These are phyloP conservation scores for Emydocephalus ijimae DNA, from an alignment of 2,113 vertebrate species.

Conservation along the genomic window DNA sequence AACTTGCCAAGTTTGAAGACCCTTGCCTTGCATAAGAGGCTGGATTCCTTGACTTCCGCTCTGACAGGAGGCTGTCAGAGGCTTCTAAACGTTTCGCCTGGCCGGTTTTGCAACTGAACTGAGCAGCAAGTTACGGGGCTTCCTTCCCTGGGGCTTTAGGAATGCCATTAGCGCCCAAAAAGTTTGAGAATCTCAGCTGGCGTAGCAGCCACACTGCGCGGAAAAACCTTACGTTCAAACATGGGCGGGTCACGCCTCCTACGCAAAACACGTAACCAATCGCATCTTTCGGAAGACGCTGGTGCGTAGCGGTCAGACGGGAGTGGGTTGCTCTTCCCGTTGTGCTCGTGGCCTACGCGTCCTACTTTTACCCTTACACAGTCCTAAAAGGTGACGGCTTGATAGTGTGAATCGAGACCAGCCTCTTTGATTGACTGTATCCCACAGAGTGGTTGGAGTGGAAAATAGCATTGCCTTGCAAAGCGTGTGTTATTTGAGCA, in stretches of 20 bases:
- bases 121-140: neutral
- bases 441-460: neutral
- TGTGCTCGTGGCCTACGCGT: neutral
- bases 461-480: neutral
- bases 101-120: neutral
- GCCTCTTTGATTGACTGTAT: neutral
- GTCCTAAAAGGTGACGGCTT: neutral
- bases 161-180: neutral
- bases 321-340: neutral
- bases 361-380: fast-evolving
- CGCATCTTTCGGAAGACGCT: neutral
- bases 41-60: neutral
- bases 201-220: neutral
- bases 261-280: neutral
- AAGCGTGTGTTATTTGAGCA: neutral
- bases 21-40: neutral
- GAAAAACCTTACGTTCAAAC: neutral
- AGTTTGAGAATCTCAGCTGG: neutral
- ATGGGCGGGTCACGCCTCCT: neutral
- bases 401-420: neutral
- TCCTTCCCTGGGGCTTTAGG: neutral
- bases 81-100: neutral
- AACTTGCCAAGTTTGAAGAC: no score
- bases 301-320: no score
- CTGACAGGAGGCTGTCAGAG: neutral